phyloP scores from a whole-genome alignment of 2,888 invertebrate species.

The Eulithis prunata region DNA sequence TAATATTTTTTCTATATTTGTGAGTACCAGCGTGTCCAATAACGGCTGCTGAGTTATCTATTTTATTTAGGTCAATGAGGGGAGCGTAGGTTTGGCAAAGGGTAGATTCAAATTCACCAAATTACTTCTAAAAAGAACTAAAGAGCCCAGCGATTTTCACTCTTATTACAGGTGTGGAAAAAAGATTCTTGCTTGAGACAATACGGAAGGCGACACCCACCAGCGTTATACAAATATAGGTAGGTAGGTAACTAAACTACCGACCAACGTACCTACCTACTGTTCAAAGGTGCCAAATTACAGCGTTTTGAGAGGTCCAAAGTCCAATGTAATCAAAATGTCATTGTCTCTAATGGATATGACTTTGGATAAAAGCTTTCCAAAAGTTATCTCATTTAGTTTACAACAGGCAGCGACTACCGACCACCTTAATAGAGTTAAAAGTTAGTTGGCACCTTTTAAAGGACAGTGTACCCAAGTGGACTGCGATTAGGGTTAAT shows the following conservation, averaged over 20 bases:
- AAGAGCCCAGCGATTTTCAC: neutral
- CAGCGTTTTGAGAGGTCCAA: too few relatives aligned
- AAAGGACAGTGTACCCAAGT: constrained; percentile 1
- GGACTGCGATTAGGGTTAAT: neutral
- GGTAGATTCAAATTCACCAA: neutral
- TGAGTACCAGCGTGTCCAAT: neutral
- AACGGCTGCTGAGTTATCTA: neutral
- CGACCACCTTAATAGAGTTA: constrained; percentile 2
- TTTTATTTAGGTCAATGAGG: neutral
- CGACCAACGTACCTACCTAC: too few relatives aligned
- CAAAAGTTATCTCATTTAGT: constrained; percentile 6
- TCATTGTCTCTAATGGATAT: constrained; percentile 5
- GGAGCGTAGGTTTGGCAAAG: neutral
- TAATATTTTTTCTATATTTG: too few relatives aligned
- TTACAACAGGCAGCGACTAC: neutral
- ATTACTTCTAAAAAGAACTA: constrained; percentile 1
- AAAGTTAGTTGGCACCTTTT: constrained; percentile 10
- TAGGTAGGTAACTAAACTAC: too few relatives aligned
- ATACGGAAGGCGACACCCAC: neutral
- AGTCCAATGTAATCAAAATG: neutral
- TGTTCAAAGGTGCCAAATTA: too few relatives aligned
- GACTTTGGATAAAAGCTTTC: constrained; percentile 5
- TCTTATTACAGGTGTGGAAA: neutral
- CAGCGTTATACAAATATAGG: neutral
- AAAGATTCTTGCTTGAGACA: neutral